Evolutionary conservation across 2,113 vertebrate species (phyloP).

Genomic region (Spermophilus dauricus): DNA sequence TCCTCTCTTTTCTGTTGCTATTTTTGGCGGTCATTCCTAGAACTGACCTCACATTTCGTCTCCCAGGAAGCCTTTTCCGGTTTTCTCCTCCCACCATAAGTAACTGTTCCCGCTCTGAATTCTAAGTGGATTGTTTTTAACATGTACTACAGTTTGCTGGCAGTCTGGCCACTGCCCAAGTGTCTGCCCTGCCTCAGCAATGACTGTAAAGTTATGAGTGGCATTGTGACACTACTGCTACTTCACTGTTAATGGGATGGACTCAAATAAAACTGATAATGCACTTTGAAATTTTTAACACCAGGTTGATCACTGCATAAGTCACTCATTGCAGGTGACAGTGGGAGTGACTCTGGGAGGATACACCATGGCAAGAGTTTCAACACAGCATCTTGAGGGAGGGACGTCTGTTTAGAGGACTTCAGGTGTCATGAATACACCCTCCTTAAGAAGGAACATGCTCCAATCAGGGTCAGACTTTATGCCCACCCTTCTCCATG

Average conservation of each 20-base stretch:
- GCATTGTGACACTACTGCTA: background rate
- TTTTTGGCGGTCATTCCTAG: background rate
- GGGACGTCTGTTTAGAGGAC: background rate
- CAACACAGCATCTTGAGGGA: rapidly evolving
- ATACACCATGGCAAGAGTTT: background rate
- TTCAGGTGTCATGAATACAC: no score
- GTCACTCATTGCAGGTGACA: background rate
- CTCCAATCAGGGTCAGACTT: background rate
- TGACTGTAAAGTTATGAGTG: background rate
- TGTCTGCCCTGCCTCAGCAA: background rate
- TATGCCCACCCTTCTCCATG: background rate
- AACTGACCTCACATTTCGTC: background rate
- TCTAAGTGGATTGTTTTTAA: background rate
- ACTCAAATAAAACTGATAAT: rapidly evolving
- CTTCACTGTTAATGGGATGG: no score
- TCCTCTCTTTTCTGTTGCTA: background rate
- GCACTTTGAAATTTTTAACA: background rate
- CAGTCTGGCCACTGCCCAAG: rapidly evolving
- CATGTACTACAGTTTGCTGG: background rate
- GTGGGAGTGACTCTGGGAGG: background rate
- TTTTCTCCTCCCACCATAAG: background rate
- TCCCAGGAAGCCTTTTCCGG: background rate
- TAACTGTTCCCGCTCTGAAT: background rate
- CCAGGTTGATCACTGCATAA: rapidly evolving
- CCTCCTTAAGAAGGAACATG: no score